phyloP scores from a whole-genome alignment of 2,797 vertebrate genomes.

The Xyrichtys novacula region DNA sequence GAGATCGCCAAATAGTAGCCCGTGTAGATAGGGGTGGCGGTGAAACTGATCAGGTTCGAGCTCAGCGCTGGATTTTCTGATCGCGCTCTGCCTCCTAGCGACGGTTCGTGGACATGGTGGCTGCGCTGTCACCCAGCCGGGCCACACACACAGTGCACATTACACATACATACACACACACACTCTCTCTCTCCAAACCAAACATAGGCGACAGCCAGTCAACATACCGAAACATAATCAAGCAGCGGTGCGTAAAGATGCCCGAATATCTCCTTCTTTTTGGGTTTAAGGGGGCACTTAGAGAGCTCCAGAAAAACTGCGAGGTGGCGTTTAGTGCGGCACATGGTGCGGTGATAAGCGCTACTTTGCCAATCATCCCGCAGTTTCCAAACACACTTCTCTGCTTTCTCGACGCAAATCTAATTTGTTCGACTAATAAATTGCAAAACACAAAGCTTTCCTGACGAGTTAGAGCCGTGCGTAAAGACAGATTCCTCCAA shows the following conservation, averaged over 20 bases:
- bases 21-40: slow-evolving; percentile 77
- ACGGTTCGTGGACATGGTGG: slow-evolving; percentile 75
- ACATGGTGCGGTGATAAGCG: slow-evolving; percentile 47
- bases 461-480: slow-evolving; percentile 28
- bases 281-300: background rate
- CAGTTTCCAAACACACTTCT: slow-evolving; percentile 50
- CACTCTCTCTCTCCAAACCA: slow-evolving; percentile 21
- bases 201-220: slow-evolving; percentile 48
- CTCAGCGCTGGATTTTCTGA: slow-evolving; percentile 90
- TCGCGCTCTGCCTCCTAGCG: slow-evolving; percentile 98
- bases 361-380: slow-evolving; percentile 45
- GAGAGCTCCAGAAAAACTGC: slow-evolving; percentile 15
- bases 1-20: slow-evolving; percentile 77
- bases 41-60: slow-evolving; percentile 91
- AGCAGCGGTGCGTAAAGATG: slow-evolving; percentile 42
- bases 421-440: background rate
- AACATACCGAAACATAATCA: slow-evolving; percentile 57
- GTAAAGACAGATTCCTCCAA: slow-evolving; percentile 49
- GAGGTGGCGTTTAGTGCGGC: slow-evolving; percentile 21
- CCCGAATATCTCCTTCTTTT: slow-evolving; percentile 28
- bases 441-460: background rate
- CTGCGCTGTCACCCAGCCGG: slow-evolving; percentile 63
- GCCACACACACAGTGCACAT: slow-evolving; percentile 39
- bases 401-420: background rate
- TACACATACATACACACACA: slow-evolving; percentile 7